Base-by-base conservation (phyloP, 2,113 vertebrate species). In the Axis porcinus region DNA sequence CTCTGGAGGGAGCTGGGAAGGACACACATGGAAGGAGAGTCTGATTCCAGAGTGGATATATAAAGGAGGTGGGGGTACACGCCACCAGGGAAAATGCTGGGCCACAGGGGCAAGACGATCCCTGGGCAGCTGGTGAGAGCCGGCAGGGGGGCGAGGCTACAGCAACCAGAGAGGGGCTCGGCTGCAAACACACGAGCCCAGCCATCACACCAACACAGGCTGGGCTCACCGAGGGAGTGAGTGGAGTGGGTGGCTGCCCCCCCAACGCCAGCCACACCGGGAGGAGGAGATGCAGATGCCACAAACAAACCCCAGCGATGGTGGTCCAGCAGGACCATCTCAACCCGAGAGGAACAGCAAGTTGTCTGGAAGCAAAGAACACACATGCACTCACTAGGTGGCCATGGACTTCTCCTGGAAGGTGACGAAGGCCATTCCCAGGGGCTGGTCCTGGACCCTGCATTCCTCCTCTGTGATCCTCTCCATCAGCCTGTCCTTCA, bases 371-470 rank as follows among this genome's bases (percentile, higher is more conserved):
- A 3, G 15, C 16, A 27, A 43, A 19, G 58, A 30, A 13, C 14
- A 2, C 4, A 54, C 10, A 25, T 50, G 7, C 15, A 99, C 99
- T 99, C 98, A 99, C 99, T 98, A 99, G 78, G 99, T 99, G 92
- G 99, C 99, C 99, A 99, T 99, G 57, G 99, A 99, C 91, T 99
- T 99, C 10, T 99, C 99, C 97, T 99, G 99, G 96, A 99, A 98
- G 14, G 99, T 99, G 97, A 99, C 99, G 21, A 99, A 99, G 86
- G 99, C 99, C 97, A 99, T 99, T 95, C 99, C 99, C 95, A 99
- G 98, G 0, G 99, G 99, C 78, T 97, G 98, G 86, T 98, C 90
- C 89, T 97, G 98, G 30, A 99, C 98, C 47, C 40, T 85, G 86
- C 98, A 84, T 33, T 98, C 98, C 92, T 99, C 98, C 91, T 97